Evolutionary conservation across 1,140 invertebrate genomes (phyloP), one percentile per base, ranked within the genome.

Genomic region (Saxidomus purpurata): DNA sequence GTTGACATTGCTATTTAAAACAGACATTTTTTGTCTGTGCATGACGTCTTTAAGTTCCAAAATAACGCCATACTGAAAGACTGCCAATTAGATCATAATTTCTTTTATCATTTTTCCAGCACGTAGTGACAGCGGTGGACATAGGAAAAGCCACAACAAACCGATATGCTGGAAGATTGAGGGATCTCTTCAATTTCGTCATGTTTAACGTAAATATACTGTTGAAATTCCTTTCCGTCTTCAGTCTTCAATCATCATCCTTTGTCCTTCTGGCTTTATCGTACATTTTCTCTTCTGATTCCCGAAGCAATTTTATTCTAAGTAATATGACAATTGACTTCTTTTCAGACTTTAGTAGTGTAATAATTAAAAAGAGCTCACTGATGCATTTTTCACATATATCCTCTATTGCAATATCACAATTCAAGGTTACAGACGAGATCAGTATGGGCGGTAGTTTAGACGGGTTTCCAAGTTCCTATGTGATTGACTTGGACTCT

Each of bases 171-270:
- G 89, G 69, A 1, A 71, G 76, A 11, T 47, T 91, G 25, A 47
- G 79, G 8, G 85, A 91, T 43, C 89, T 93, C 49, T 89, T 92
- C 49, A 85, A 90, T 9, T 91, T 91, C 47, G 92, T 93, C 15
- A 52, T 74, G 38, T 89, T 87, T 31, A 82, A 87, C 59, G 92
- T 92, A 89, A 71, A 87, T 80, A 49, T 49, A 61, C 6, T n/a
- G n/a, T n/a, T n/a, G n/a, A 17, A 17, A 25, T 17, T 13, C 9
- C 17, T 63, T 63, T 17, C 61, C 17, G 9, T 63, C 8, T 28
- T 8, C 28, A 28, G 8, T n/a, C 9, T 13, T 63, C 61, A 63
- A 63, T n/a, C 9, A 52, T 52, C 19, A 19, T 11, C 47, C 9
- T 52, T 19, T 52, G 19, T 52, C 9, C 19, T 52, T 19, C 47